phyloP scores from a whole-genome alignment of 2,888 invertebrate species.

The Leptopilina drosophilae region DNA sequence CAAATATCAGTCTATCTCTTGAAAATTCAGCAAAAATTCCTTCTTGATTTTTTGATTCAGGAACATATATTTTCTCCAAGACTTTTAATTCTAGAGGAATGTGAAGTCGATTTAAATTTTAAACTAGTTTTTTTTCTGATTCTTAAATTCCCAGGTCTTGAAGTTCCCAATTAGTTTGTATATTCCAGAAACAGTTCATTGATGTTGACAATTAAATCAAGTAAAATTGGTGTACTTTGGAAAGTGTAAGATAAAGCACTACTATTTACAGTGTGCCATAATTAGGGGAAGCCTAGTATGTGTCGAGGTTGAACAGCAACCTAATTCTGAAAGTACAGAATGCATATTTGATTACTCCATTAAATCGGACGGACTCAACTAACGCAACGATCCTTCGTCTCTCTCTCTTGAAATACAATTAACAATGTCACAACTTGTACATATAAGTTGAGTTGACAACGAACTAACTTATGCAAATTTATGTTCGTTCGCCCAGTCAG shows the following conservation, averaged over 20 bases:
- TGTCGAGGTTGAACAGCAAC: background rate
- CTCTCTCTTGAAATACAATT: constrained; percentile 25
- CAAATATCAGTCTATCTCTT: constrained; percentile 26
- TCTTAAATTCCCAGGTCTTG: too few relatives aligned
- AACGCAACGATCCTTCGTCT: constrained; percentile 4
- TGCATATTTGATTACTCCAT: constrained; percentile 20
- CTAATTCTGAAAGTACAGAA: constrained; percentile 1
- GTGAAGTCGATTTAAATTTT: too few relatives aligned
- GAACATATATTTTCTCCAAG: too few relatives aligned
- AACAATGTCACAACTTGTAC: constrained; percentile 32
- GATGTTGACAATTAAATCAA: too few relatives aligned
- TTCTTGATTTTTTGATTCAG: background rate
- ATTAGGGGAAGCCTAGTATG: background rate
- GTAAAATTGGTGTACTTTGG: too few relatives aligned
- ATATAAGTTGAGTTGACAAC: constrained; percentile 1
- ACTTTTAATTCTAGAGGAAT: too few relatives aligned
- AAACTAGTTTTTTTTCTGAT: too few relatives aligned
- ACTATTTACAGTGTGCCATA: background rate
- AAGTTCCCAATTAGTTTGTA: too few relatives aligned
- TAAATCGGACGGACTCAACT: constrained; percentile 18
- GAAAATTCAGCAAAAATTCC: background rate
- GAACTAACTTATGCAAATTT: constrained; percentile 17
- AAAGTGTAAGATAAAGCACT: too few relatives aligned
- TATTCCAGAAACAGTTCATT: too few relatives aligned
- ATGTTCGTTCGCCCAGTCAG: background rate